Percentiles rank a stretch among this genome's conserved stretches.
These are phyloP conservation scores for Pitta sordida DNA, from an alignment of 2,113 vertebrate species.

Conservation along the genomic window DNA sequence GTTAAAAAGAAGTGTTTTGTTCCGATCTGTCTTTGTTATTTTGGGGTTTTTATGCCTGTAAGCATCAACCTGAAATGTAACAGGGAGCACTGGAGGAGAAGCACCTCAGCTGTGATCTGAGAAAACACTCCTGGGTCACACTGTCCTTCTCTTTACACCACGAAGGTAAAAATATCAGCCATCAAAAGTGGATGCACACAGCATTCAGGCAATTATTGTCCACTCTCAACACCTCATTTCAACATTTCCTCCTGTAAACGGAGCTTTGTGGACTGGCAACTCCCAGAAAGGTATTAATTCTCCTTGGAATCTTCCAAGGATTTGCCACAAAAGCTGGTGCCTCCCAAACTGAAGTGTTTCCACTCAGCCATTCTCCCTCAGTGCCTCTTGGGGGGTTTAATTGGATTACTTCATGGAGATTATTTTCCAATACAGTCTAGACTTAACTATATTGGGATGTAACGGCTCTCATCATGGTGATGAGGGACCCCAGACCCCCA, in stretches of 20 bases:
- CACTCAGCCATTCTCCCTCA: neutral
- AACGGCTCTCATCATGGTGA: neutral
- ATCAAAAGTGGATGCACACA: neutral
- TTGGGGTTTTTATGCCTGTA: neutral
- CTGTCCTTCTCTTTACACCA: neutral
- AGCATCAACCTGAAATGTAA: neutral
- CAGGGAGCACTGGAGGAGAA: neutral
- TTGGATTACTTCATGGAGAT: neutral
- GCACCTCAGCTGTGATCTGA: neutral
- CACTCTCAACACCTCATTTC: neutral
- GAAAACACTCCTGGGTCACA: neutral
- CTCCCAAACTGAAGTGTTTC: neutral
- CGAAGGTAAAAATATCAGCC: neutral
- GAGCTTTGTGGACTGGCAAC: neutral
- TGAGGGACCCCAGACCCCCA: neutral
- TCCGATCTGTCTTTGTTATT: neutral
- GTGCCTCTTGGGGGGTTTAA: neutral
- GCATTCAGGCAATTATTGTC: neutral
- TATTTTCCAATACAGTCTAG: neutral
- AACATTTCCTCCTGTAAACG: neutral
- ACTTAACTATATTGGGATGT: neutral
- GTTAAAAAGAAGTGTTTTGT: neutral
- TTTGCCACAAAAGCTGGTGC: neutral
- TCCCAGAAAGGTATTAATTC: neutral
- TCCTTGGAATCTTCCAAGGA: neutral